Evolutionary conservation across 2,113 vertebrate species (phyloP).

Genomic region (Periophthalmus modestus): DNA sequence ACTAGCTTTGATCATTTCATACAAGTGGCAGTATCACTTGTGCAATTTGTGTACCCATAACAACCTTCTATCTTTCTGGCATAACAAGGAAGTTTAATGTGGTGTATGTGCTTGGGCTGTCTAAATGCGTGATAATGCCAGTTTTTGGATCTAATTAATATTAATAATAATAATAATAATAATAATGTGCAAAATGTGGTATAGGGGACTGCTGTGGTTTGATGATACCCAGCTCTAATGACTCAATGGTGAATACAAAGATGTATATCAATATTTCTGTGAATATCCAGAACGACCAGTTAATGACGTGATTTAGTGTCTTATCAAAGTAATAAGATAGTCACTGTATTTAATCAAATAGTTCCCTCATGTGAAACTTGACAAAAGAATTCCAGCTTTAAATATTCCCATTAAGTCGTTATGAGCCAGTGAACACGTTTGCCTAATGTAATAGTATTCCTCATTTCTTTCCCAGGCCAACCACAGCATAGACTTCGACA

Average conservation of each 20-base stretch:
- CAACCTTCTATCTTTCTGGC: constrained; percentile 5
- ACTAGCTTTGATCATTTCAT: constrained; percentile 32
- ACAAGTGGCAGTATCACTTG: constrained; percentile 10
- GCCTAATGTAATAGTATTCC: neutral
- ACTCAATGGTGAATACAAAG: constrained; percentile 11
- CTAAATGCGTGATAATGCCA: constrained; percentile 28
- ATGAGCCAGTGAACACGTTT: constrained; percentile 19
- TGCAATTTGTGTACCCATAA: constrained; percentile 2
- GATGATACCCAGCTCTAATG: neutral
- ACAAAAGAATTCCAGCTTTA: constrained; percentile 21
- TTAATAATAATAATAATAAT: neutral
- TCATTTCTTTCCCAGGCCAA: constrained; percentile 80
- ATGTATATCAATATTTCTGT: constrained; percentile 18
- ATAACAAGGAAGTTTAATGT: constrained; percentile 35
- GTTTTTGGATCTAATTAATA: constrained; percentile 5
- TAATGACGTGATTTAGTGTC: neutral
- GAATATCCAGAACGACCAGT: constrained; percentile 24
- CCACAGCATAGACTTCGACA: constrained; percentile 91
- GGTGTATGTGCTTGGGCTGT: constrained; percentile 40
- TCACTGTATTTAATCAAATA: neutral
- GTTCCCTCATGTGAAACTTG: neutral
- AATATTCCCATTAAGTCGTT: constrained; percentile 36
- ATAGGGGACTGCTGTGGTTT: neutral
- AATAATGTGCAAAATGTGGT: neutral
- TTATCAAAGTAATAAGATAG: neutral